These are phyloP conservation scores for Steatocranus sp. DNA, from an alignment of 2,797 vertebrate species.

Conservation along the genomic window DNA sequence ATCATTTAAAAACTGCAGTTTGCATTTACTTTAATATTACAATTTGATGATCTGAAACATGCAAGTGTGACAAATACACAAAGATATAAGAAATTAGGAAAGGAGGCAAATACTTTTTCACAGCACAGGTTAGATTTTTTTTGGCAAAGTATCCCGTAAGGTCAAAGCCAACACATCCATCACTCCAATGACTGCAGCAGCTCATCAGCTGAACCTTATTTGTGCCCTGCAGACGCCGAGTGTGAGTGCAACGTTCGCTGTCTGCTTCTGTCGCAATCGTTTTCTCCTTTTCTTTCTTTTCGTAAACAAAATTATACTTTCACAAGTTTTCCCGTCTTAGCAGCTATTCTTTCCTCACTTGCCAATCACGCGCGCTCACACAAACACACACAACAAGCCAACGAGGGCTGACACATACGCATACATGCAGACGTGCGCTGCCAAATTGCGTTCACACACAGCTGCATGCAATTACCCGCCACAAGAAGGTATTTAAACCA, in stretches of 20 bases:
- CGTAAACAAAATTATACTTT: constrained; percentile 30
- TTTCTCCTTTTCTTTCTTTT: constrained; percentile 8
- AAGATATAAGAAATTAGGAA: background rate
- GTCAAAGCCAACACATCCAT: background rate
- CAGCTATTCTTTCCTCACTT: constrained; percentile 9
- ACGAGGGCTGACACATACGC: background rate
- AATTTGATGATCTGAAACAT: background rate
- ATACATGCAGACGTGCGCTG: constrained; percentile 5
- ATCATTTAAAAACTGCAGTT: background rate
- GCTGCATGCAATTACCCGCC: constrained; percentile 72
- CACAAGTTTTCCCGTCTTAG: constrained; percentile 18
- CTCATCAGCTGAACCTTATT: constrained; percentile 34
- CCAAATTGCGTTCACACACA: constrained; percentile 66
- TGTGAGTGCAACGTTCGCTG: background rate
- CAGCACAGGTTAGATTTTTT: background rate
- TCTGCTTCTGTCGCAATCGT: background rate
- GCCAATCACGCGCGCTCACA: background rate
- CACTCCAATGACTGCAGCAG: constrained; percentile 10
- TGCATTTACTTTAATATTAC: background rate
- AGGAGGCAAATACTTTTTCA: background rate
- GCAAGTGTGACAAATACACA: background rate
- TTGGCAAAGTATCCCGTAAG: background rate
- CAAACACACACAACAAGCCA: background rate
- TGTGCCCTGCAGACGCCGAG: background rate
- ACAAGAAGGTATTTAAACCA: constrained; percentile 71